A percentile compares a stretch with the other conserved stretches of the same genome.
phyloP scores from a whole-genome alignment of 2,888 invertebrate species.

The Oscheius onirici region DNA sequence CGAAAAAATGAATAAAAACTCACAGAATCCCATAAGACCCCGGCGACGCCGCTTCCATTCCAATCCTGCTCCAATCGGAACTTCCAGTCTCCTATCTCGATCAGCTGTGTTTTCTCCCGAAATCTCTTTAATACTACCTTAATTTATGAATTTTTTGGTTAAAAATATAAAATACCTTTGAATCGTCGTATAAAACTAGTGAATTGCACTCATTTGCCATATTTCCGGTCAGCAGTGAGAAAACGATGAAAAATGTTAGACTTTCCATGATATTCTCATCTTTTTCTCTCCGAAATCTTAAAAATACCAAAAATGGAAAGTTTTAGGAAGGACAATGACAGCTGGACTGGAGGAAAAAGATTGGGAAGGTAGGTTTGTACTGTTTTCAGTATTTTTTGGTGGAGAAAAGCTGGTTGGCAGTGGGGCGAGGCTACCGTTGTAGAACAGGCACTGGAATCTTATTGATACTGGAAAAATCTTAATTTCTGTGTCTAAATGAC shows the following conservation, averaged over 20 bases:
- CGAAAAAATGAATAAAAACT: neutral
- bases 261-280: neutral
- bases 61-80: slow-evolving; percentile 66
- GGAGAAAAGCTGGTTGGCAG: neutral
- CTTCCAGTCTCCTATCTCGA: slow-evolving; percentile 6
- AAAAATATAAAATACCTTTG: neutral
- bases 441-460: too few species aligned
- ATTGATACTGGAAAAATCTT: too few species aligned
- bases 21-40: slow-evolving; percentile 37
- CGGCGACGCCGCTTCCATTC: slow-evolving; percentile 27
- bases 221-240: neutral
- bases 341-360: slow-evolving; percentile 11
- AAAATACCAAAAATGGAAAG: neutral
- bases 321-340: neutral
- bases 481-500: too few species aligned
- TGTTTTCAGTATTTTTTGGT: neutral
- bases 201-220: slow-evolving; percentile 3
- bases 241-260: neutral
- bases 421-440: neutral
- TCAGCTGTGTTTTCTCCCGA: neutral
- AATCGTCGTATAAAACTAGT: slow-evolving; percentile 9
- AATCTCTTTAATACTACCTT: slow-evolving; percentile 16
- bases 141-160: neutral
- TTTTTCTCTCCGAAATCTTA: too few species aligned
- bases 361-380: neutral